phyloP scores from a whole-genome alignment of 2,888 invertebrate genomes.

The Dicranocentrus wangi region DNA sequence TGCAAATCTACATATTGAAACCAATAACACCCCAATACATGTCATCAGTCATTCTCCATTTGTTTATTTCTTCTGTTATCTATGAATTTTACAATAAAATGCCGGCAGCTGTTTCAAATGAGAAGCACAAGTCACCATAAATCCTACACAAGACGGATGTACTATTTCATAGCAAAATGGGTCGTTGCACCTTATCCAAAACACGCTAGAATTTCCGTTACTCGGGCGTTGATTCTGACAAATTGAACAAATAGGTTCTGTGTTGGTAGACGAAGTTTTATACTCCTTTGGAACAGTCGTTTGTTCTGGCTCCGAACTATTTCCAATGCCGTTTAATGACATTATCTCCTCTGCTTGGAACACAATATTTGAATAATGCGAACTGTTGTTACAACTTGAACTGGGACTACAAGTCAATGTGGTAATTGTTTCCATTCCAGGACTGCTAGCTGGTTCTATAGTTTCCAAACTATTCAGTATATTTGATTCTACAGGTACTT shows the following conservation, averaged over 20 bases:
- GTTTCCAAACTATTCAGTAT: neutral
- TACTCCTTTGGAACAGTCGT: neutral
- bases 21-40: neutral
- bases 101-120: slow-evolving; percentile 68
- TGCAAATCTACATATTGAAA: neutral
- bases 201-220: neutral
- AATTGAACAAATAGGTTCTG: slow-evolving; percentile 62
- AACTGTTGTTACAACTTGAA: neutral
- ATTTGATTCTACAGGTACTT: no score
- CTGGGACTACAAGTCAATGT: neutral
- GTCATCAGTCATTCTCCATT: no score
- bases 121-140: slow-evolving; percentile 51
- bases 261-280: slow-evolving; percentile 47
- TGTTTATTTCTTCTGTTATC: no score
- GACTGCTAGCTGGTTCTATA: neutral
- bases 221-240: slow-evolving; percentile 27
- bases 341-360: no score
- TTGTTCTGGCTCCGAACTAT: no score
- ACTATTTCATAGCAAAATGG: slow-evolving; percentile 70
- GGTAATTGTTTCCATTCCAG: neutral
- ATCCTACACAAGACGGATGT: slow-evolving; percentile 70
- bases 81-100: slow-evolving; percentile 68
- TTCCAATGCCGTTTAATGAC: no score
- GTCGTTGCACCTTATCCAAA: slow-evolving; percentile 70
- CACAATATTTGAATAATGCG: neutral